Evolutionary conservation across 2,113 vertebrate species (phyloP), one percentile per base, ranked within the genome.

Genomic region (Rhinoderma darwinii): DNA sequence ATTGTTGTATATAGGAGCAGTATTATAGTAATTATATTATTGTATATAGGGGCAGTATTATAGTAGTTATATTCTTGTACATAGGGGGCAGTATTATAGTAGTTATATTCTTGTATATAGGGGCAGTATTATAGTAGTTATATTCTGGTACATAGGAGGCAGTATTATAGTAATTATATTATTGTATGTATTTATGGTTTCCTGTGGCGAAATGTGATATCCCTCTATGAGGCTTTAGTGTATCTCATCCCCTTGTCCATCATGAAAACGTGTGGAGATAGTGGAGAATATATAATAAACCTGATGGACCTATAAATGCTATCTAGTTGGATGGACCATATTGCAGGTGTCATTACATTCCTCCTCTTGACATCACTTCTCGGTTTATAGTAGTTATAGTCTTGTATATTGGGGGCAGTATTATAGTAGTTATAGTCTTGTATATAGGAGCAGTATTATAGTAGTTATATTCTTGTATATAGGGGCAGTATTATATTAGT

Each of bases 11-110:
- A 27, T 63, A 63, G 25, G 25, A 27, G n/a, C n/a, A 63, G 59
- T 63, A 63, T 63, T 27, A 63, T 63, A 63, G 59, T 63, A 63
- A n/a, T 63, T 63, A 63, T 63, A 63, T 63, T 27, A 25, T 63
- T 27, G 59, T 63, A 63, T 5, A 63, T 63, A 63, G 59, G 59
- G 12, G 59, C 27, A 63, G 59, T 63, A 63, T 63, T 63, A 63
- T 30, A 63, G 59, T 30, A 63, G n/a, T 63, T 63, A 63, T 63
- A 63, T 63, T 63, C 59, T 63, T 63, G n/a, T 63, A 63, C 27
- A 30, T 63, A 63, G 59, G 59, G n/a, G 4, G 59, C 11, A 63
- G 59, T 63, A 63, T 63, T 30, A 63, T 12, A 63, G 59, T 63
- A 63, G 59, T 63, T 63, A 63, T 63, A 63, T 63, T 63, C 27